Base-by-base conservation (phyloP, 1,140 invertebrate species). In the Polypedilum vanderplanki region DNA sequence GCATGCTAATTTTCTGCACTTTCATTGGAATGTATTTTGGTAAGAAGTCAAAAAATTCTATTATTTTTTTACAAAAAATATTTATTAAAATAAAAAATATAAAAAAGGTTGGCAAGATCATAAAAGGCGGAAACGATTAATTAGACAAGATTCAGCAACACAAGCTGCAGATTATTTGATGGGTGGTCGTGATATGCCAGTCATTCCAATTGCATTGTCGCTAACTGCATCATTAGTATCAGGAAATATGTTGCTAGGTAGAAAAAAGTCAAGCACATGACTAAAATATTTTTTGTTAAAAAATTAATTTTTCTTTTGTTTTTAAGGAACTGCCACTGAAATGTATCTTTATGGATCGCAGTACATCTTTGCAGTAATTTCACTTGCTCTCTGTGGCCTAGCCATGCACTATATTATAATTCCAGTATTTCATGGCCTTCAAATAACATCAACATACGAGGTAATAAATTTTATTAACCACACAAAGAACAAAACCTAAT, bases 361-460 rank as follows among this genome's bases (percentile, higher is more conserved):
- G 18, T 74, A 74, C 24, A 12, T n/a, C 15, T 74, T 15, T 40
- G 18, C 18, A 2, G 15, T 33, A 0, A 74, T 74, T 33, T 18
- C 8, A 1, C 8, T 41, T 33, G 15, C 18, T 12, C 10, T 74
- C 7, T 40, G 10, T 22, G 73, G 88, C 7, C 77, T 91, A 10
- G 82, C 89, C 7, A 87, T 93, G 78, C 87, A 86, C 0, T 86
- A 86, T 76, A 85, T 94, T 24, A 94, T 90, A 79, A 80, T 95
- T 46, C 94, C 94, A 0, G 89, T 95, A 0, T 93, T 93, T 78
- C 91, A 93, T 78, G 87, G 90, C n/a, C 85, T 95, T 4, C 85
- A 88, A 78, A 79, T 95, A 3, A 94, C 91, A 70, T 94, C 92
- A 73, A 90, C 90, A 17, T 95, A 94, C 83, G 91, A 95, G 86